These are phyloP conservation scores for Lagopus leucura DNA, from an alignment of 2,113 vertebrate genomes.

Conservation along the genomic window DNA sequence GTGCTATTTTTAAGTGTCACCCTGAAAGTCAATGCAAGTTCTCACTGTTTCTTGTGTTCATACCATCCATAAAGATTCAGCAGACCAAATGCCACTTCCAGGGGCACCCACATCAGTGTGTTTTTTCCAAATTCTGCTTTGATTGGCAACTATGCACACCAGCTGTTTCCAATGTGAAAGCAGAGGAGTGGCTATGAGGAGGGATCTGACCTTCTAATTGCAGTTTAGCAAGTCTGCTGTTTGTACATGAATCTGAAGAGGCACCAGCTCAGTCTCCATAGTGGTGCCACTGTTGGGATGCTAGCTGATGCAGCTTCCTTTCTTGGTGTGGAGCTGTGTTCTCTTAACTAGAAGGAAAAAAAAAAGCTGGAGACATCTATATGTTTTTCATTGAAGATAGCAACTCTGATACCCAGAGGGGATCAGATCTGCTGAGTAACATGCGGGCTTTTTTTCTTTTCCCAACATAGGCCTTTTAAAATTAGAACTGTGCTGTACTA, in stretches of 20 bases:
- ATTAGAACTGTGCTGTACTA: neutral
- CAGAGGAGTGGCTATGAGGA: neutral
- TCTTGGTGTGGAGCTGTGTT: neutral
- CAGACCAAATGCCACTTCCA: neutral
- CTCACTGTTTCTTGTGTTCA: neutral
- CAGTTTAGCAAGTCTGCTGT: neutral
- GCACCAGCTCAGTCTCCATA: neutral
- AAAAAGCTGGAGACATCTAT: neutral
- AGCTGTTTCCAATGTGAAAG: neutral
- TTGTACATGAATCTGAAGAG: neutral
- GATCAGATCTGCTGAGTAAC: conserved; percentile 9
- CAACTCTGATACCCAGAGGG: neutral
- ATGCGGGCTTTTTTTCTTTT: neutral
- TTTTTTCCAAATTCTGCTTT: neutral
- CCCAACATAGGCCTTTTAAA: neutral
- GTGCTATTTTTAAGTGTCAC: neutral
- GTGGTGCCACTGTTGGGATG: neutral
- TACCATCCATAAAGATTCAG: neutral
- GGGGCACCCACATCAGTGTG: neutral
- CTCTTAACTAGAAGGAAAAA: neutral
- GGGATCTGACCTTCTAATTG: neutral
- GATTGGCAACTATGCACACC: neutral
- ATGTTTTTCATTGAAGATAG: neutral
- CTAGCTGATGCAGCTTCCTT: neutral
- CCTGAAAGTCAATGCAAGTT: neutral